Conservation (phyloP, 2,113 vertebrate genomes). For the Microtus pennsylvanicus region DNA sequence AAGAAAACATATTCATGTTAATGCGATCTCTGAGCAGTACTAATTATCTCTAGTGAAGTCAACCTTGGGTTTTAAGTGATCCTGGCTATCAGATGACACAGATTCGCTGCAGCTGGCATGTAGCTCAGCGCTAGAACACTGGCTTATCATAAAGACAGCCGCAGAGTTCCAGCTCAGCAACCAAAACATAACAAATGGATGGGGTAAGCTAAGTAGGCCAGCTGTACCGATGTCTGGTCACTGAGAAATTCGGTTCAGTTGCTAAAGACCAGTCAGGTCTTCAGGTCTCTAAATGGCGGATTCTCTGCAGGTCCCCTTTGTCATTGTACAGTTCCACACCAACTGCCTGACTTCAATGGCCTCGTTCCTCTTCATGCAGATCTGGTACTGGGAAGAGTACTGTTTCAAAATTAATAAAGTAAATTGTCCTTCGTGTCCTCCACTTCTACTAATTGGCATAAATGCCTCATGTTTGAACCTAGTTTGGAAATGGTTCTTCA, state of each 20-base stretch:
- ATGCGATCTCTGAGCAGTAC: neutral
- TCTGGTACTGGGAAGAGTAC: conserved; percentile 64
- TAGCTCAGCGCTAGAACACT: too few species aligned
- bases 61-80: conserved; percentile 22
- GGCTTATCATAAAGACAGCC: neutral
- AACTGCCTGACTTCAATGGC: neutral
- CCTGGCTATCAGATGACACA: neutral
- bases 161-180: too few species aligned
- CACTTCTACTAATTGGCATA: conserved; percentile 62
- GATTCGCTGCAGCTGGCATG: neutral
- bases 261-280: neutral
- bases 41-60: neutral
- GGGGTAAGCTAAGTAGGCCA: neutral
- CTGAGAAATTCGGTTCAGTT: neutral
- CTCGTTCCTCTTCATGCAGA: conserved; percentile 5
- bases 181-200: neutral
- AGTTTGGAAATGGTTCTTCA: conserved; percentile 73
- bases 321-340: neutral
- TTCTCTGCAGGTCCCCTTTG: neutral
- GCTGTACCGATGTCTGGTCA: neutral
- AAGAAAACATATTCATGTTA: neutral
- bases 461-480: conserved; percentile 61
- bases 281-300: neutral
- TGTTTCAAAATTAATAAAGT: conserved; percentile 72
- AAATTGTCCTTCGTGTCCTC: conserved; percentile 59